Conservation (phyloP, 2,113 vertebrate genomes). For the Oncorhynchus masou region DNA sequence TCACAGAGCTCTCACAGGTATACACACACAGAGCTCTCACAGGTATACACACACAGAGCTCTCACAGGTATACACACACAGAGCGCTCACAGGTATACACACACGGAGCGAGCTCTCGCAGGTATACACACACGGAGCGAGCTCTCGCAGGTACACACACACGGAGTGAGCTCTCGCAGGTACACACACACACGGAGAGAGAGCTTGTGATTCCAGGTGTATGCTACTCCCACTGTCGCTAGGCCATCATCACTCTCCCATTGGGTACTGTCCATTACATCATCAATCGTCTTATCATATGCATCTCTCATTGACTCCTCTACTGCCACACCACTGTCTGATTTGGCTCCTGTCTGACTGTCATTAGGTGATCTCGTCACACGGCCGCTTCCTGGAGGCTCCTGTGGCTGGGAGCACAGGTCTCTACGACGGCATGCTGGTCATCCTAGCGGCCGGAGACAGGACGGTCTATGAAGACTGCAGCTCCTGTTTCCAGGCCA, state of each 20-base stretch:
- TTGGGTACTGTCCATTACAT: background rate
- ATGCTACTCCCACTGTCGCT: background rate
- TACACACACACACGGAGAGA: slow-evolving; percentile 53
- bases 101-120: too few relatives aligned
- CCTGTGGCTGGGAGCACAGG: slow-evolving; percentile 95
- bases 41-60: too few relatives aligned
- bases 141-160: slow-evolving; percentile 52
- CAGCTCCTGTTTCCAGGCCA: slow-evolving; percentile 98
- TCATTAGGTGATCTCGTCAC: slow-evolving; percentile 89
- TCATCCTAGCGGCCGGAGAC: slow-evolving; percentile 95
- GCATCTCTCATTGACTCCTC: background rate
- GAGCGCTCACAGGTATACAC: too few relatives aligned
- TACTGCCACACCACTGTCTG: background rate
- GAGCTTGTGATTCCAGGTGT: background rate
- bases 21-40: background rate
- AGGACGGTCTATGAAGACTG: slow-evolving; percentile 95
- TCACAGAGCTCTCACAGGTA: slow-evolving; percentile 94
- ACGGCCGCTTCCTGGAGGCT: slow-evolving; percentile 94
- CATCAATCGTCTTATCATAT: background rate
- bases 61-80: too few relatives aligned
- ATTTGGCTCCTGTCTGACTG: background rate
- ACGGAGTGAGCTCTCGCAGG: slow-evolving; percentile 91
- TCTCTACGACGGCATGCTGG: slow-evolving; percentile 96
- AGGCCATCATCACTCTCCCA: background rate
- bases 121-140: too few relatives aligned